A percentile compares a stretch with the other conserved stretches of the same genome.
Evolutionary conservation across 1,140 invertebrate genomes (phyloP).

Genomic region (Chlorops oryzae): DNA sequence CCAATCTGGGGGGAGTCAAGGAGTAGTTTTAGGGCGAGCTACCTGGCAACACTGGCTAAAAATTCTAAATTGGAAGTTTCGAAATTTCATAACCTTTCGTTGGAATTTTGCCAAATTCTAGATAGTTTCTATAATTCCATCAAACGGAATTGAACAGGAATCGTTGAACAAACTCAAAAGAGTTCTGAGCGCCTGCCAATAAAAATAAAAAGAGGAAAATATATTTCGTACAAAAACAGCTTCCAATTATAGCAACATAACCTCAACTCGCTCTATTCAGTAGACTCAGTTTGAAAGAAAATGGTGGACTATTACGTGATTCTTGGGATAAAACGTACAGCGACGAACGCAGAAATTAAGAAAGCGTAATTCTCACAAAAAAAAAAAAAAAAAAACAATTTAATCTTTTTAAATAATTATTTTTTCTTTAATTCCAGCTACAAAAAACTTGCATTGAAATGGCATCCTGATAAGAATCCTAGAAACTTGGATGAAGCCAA

Average conservation of each 20-base stretch:
- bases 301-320: slow-evolving; percentile 94
- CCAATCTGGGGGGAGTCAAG: no score
- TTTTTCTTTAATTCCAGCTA: slow-evolving; percentile 54
- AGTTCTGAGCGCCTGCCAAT: not conserved
- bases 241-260: no score
- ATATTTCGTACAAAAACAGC: not conserved
- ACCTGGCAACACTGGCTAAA: no score
- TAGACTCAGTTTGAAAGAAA: slow-evolving; percentile 19
- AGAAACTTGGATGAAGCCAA: slow-evolving; percentile 94
- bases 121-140: no score
- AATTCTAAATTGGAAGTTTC: no score
- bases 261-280: no score
- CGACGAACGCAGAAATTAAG: slow-evolving; percentile 84
- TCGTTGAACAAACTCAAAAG: not conserved
- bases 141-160: not conserved
- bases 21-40: no score
- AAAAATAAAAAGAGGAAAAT: not conserved
- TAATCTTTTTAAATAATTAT: slow-evolving; percentile 7
- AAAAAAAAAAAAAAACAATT: not conserved
- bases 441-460: slow-evolving; percentile 93
- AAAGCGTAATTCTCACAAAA: slow-evolving; percentile 62
- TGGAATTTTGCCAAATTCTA: no score
- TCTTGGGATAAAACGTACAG: slow-evolving; percentile 72
- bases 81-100: no score
- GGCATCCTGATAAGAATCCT: slow-evolving; percentile 99